Evolutionary conservation across 2,113 vertebrate genomes (phyloP).

Genomic region (Campylorhamphus procurvoides): DNA sequence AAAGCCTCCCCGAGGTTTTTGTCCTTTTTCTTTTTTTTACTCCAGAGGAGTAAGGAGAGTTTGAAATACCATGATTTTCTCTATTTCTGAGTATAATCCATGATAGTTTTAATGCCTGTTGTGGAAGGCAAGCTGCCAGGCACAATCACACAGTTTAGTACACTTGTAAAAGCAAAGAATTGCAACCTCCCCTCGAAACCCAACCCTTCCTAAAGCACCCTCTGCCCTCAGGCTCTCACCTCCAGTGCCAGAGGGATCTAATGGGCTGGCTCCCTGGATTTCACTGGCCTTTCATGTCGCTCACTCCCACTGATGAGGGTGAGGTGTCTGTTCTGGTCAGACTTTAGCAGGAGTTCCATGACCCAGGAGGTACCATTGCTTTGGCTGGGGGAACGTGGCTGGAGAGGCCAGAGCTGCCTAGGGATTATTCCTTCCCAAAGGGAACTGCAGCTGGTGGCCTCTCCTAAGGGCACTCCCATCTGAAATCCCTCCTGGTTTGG

Average conservation of each 20-base stretch:
- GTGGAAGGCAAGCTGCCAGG: not conserved
- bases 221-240: not conserved
- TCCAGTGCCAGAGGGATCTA: not conserved
- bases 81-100: not conserved
- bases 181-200: not conserved
- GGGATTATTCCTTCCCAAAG: not conserved
- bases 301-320: not conserved
- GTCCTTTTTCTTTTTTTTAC: not conserved
- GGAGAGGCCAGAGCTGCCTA: not conserved
- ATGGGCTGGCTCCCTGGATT: not conserved
- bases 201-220: not conserved
- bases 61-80: not conserved
- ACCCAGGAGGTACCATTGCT: not conserved
- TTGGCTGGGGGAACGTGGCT: not conserved
- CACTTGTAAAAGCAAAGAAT: not conserved
- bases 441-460: not conserved
- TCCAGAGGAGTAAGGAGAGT: not conserved
- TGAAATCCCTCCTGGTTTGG: not conserved
- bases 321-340: not conserved
- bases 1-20: not conserved
- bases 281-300: accelerated
- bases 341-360: accelerated
- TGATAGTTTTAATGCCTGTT: not conserved
- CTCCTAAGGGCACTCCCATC: not conserved
- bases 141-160: not conserved